These are phyloP conservation scores for Geodia barretti DNA, from an alignment of 37 sponge, comb jelly and placozoan species.

Conservation along the genomic window DNA sequence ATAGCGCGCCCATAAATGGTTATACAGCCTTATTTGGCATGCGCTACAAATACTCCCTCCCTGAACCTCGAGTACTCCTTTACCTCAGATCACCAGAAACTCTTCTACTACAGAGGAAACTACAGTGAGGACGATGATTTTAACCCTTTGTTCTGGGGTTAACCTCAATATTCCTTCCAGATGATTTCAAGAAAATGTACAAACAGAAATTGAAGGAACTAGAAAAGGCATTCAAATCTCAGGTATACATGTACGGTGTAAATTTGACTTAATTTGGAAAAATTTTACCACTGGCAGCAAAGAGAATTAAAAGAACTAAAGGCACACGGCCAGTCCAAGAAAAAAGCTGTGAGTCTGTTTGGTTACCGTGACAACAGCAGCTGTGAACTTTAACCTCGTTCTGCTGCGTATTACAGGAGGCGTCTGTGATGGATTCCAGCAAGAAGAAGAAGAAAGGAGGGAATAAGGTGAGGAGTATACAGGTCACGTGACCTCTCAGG, in stretches of 20 bases:
- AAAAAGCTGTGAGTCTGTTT: conserved; percentile 69
- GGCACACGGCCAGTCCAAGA: conserved; percentile 73
- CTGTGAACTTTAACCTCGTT: neutral
- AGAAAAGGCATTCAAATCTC: conserved; percentile 90
- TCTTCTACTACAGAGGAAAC: conserved; percentile 96
- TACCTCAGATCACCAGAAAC: conserved; percentile 81
- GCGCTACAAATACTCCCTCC: too few relatives aligned
- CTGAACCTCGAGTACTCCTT: too few relatives aligned
- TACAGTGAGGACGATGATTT: conserved; percentile 68
- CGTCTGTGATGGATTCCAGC: neutral
- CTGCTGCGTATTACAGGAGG: neutral
- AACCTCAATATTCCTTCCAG: conserved; percentile 15
- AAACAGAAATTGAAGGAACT: conserved; percentile 84
- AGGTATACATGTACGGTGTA: too few relatives aligned
- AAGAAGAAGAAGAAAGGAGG: neutral
- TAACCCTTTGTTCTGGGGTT: neutral
- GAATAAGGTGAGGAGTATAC: neutral
- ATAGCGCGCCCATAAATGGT: too few relatives aligned
- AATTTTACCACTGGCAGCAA: conserved; percentile 32
- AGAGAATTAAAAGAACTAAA: conserved; percentile 71
- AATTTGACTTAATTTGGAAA: too few relatives aligned
- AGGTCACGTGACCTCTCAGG: neutral
- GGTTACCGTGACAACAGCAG: too few relatives aligned
- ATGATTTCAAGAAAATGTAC: conserved; percentile 98
- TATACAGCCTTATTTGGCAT: too few relatives aligned